Evolutionary conservation across 2,888 invertebrate species (phyloP), one percentile per base, ranked within the genome.

Genomic region (Cetonia aurata): DNA sequence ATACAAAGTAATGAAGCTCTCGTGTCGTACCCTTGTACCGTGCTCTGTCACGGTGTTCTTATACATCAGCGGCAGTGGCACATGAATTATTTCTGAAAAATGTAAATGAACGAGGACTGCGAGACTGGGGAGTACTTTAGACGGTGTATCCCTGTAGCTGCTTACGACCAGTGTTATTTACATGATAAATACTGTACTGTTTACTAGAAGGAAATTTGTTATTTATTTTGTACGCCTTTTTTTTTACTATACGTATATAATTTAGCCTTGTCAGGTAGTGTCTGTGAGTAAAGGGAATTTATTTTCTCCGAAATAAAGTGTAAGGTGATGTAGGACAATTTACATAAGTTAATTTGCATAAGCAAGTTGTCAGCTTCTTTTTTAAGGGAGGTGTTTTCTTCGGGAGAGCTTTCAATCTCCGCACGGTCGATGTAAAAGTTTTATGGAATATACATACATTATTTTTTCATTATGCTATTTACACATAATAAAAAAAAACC

Each of bases 191-290:
- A 75, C 77, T 71, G 76, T 72, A 71, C 75, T 75, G 74, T 76
- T 77, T 76, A 77, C 74, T 75, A 75, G 75, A 75, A 77, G 77
- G 78, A 79, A 77, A 79, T 78, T 79, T 77, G 78, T 77, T 77
- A 60, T 46, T 60, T 48, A 46, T 48, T 60, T 60, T 60, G 75
- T 75, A 25, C 25, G 25, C 25, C n/a, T 73, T 75, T 73, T 73
- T 72, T 72, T 74, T 73, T 72, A 72, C 73, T 73, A 73, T 70
- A 67, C 68, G 25, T 48, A 60, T 60, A 60, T 46, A 60, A 46
- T 60, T 60, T 60, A 60, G 31, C 13, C 46, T 60, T 48, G 48
- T 46, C 46, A 60, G 25, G 60, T 60, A 60, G 60, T 60, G 60
- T 60, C 60, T 31, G 60, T 33, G 31, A 46, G 60, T 60, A 60